phyloP scores from a whole-genome alignment of 2,888 invertebrate genomes.

The Drosophila formosana region DNA sequence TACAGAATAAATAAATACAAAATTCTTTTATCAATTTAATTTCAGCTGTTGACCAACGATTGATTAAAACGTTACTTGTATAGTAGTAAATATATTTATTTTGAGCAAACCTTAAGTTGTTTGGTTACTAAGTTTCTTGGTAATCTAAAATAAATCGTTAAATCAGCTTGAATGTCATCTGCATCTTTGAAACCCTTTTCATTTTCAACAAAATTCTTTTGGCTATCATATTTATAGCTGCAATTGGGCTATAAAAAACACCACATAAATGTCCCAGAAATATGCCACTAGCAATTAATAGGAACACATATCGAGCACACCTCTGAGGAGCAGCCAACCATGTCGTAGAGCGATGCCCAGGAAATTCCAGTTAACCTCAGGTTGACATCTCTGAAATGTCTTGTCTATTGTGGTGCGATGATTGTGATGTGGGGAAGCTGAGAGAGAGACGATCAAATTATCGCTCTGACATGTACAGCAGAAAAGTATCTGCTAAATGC shows the following conservation, averaged over 20 bases:
- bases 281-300: constrained; percentile 59
- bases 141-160: too few species aligned
- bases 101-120: too few species aligned
- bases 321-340: constrained; percentile 19
- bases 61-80: too few species aligned
- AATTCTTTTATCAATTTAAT: too few species aligned
- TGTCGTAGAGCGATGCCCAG: constrained; percentile 10
- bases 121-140: too few species aligned
- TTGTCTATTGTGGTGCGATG: constrained; percentile 1
- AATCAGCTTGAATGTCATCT: background rate
- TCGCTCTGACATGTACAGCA: constrained; percentile 53
- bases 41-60: too few species aligned
- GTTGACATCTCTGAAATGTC: constrained; percentile 42
- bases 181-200: constrained; percentile 1
- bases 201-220: constrained; percentile 13
- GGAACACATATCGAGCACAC: constrained; percentile 30
- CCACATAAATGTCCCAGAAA: constrained; percentile 23
- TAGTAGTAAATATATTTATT: too few species aligned
- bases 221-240: constrained; percentile 11
- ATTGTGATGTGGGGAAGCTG: constrained; percentile 38
- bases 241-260: constrained; percentile 8
- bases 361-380: constrained; percentile 71
- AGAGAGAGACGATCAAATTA: constrained; percentile 71
- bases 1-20: too few species aligned
- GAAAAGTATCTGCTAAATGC: constrained; percentile 59